Conservation (phyloP, 2,797 vertebrate species). For the Champsocephalus gunnari region DNA sequence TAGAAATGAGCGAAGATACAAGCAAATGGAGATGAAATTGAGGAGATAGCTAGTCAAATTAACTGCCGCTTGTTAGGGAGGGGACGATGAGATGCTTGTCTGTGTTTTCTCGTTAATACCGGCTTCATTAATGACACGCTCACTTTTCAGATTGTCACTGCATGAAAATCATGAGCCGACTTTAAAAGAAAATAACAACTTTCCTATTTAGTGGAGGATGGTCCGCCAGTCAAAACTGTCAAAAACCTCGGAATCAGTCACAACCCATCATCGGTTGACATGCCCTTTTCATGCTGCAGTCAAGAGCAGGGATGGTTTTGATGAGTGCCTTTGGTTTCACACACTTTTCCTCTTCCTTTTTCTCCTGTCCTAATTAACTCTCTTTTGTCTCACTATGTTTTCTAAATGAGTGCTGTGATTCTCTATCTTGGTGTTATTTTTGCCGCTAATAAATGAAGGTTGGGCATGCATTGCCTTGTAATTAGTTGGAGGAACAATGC, state of each 20-base stretch:
- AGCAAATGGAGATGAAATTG: slow-evolving; percentile 76
- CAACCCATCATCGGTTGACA: slow-evolving; percentile 59
- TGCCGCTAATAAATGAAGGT: slow-evolving; percentile 75
- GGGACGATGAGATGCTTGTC: slow-evolving; percentile 79
- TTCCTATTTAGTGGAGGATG: slow-evolving; percentile 49
- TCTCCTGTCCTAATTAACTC: slow-evolving; percentile 77
- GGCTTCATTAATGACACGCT: slow-evolving; percentile 70
- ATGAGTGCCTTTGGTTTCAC: slow-evolving; percentile 70
- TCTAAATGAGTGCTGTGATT: slow-evolving; percentile 73
- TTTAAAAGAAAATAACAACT: slow-evolving; percentile 4
- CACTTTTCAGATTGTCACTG: slow-evolving; percentile 64
- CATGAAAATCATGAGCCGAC: slow-evolving; percentile 55
- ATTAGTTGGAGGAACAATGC: slow-evolving; percentile 82
- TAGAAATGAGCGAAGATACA: slow-evolving; percentile 76
- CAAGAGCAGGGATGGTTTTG: slow-evolving; percentile 68
- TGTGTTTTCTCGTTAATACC: slow-evolving; percentile 64
- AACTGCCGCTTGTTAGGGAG: slow-evolving; percentile 76
- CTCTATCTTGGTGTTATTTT: slow-evolving; percentile 73
- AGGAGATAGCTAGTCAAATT: slow-evolving; percentile 78
- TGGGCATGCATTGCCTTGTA: slow-evolving; percentile 76
- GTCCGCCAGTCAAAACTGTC: slow-evolving; percentile 57
- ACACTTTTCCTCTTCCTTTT: slow-evolving; percentile 53
- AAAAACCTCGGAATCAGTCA: slow-evolving; percentile 52
- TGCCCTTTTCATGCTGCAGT: slow-evolving; percentile 76
- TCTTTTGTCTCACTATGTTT: slow-evolving; percentile 77